phyloP scores from a whole-genome alignment of 2,113 vertebrate genomes.

The Rhadina sibilatrix region DNA sequence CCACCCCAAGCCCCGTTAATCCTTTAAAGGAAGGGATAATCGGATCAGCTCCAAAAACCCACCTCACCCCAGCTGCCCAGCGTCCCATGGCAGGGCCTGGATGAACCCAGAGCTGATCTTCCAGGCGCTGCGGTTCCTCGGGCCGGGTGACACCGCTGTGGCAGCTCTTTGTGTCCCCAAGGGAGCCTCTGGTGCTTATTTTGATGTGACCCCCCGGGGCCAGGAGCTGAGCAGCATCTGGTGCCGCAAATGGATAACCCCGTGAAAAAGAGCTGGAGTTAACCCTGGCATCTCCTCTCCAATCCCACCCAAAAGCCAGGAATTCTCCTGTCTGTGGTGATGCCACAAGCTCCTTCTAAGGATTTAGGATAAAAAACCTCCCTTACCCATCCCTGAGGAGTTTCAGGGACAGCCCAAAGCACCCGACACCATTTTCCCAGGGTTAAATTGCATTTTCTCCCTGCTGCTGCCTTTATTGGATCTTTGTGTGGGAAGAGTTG shows the following conservation, averaged over 20 bases:
- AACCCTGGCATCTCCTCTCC: not conserved
- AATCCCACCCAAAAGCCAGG: not conserved
- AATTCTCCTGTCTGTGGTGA: not conserved
- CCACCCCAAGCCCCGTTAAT: not conserved
- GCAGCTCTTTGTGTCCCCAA: not conserved
- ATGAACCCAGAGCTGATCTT: not conserved
- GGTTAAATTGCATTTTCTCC: not conserved
- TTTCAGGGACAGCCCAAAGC: not conserved
- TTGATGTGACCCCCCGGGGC: not conserved
- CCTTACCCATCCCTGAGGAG: accelerated
- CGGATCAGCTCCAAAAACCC: not conserved
- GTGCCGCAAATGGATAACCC: not conserved
- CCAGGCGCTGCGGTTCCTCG: not conserved
- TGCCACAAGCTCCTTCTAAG: not conserved
- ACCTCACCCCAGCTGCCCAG: not conserved
- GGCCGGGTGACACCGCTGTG: not conserved
- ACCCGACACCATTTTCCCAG: accelerated
- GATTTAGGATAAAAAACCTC: not conserved
- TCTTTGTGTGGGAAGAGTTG: not conserved
- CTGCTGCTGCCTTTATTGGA: not conserved
- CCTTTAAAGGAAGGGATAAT: not conserved
- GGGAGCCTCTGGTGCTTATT: not conserved
- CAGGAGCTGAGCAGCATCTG: not conserved
- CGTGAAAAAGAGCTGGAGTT: not conserved
- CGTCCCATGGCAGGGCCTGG: not conserved